Conservation (phyloP, 2,113 vertebrate genomes). For the Melozone crissalis region DNA sequence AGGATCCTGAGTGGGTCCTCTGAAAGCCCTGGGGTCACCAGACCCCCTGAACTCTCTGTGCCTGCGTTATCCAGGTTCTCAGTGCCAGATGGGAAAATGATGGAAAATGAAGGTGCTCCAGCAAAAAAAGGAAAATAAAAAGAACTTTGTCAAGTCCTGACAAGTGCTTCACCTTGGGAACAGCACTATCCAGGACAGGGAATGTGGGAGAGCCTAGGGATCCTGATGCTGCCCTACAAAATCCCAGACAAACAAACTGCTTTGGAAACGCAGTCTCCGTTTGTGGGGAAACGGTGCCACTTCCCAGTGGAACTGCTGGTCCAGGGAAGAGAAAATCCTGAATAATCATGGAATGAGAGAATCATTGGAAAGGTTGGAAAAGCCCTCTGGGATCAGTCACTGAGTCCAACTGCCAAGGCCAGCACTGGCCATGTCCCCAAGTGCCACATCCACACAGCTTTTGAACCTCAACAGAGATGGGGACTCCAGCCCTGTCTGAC, state of each 20-base stretch:
- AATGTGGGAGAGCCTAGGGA: background rate
- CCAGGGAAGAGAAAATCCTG: background rate
- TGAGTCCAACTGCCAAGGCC: background rate
- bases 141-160: background rate
- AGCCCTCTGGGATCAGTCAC: background rate
- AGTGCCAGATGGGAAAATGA: background rate
- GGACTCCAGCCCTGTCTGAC: background rate
- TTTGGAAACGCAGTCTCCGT: background rate
- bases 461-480: too few species aligned
- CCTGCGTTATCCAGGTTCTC: background rate
- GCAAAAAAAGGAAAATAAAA: background rate
- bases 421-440: background rate
- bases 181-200: background rate
- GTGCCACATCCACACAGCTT: background rate
- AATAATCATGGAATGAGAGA: background rate
- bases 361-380: background rate
- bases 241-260: background rate
- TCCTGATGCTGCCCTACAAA: background rate
- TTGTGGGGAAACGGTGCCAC: background rate
- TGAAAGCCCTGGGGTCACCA: background rate
- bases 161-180: background rate
- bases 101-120: background rate
- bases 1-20: background rate
- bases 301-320: background rate
- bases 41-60: rapidly evolving